Evolutionary conservation across 1,140 invertebrate genomes (phyloP), one percentile per base, ranked within the genome.

Genomic region (Apolygus lucorum): DNA sequence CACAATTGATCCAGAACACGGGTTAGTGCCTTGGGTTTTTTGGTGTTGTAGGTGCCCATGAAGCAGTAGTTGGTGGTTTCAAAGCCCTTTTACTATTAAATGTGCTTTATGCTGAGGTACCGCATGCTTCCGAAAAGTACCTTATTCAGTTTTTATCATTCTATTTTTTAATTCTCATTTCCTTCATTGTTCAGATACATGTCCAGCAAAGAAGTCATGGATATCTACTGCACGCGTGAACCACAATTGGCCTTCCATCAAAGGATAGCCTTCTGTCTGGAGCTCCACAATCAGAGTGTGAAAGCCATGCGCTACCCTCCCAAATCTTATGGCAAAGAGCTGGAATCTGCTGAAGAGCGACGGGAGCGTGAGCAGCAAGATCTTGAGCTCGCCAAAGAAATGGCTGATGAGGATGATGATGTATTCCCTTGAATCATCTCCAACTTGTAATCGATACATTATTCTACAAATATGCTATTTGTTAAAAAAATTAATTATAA

Each of bases 231-330:
- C 72, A 99, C 97, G 2, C 85, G 92, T 65, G 96, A 99, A 79
- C 98, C 98, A 0, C 90, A 99, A 76, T 81, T 95, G 62, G 95
- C 95, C 72, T 99, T 98, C 79, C 96, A 99, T 83, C 93, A 99
- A 77, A 86, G 98, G 73, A 99, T 99, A 74, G 91, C 92, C 8
- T 99, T 99, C 77, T 99, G 98, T 77, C 81, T 99, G 26, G 95
- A 99, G 77, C 86, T 99, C 68, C 96, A 99, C 76, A 99, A 99
- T 81, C 94, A 98, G 78, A 98, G 89, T 81, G 93, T 96, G 0
- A 95, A 99, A 82, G 97, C 98, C 0, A 99, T 99, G 95, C 85
- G 97, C 71, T 99, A 98, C 82, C 97, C 98, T 28, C 96, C 96
- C 1, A 99, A 99, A 78, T 95, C 95, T 0, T 99, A 99, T 82